Evolutionary conservation across 2,888 invertebrate species (phyloP).

Genomic region (Synergus itoensis): DNA sequence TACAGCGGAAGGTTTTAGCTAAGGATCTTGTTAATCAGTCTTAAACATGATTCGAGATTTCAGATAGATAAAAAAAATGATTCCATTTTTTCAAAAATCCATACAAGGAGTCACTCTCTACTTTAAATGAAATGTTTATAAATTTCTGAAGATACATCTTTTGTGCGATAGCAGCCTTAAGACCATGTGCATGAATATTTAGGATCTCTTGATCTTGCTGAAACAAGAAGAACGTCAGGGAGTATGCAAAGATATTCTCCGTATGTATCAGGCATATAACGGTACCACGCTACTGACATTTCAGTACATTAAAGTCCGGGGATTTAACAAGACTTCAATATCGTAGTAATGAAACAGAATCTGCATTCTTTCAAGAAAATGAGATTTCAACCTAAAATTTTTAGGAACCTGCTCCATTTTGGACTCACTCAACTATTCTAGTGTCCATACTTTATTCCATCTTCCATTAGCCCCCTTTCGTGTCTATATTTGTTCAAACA

Average conservation of each 20-base stretch:
- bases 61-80: not conserved
- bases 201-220: conserved; percentile 32
- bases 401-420: not conserved
- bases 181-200: conserved; percentile 35
- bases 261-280: conserved; percentile 15
- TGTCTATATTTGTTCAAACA: not conserved
- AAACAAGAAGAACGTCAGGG: conserved; percentile 31
- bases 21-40: conserved; percentile 11
- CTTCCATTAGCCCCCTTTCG: not conserved
- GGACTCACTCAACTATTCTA: not conserved
- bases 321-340: conserved; percentile 20
- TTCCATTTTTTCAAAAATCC: too few relatives aligned
- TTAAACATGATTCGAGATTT: conserved; percentile 7
- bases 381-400: not conserved
- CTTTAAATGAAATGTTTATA: not conserved
- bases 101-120: too few relatives aligned
- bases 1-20: conserved; percentile 26
- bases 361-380: not conserved
- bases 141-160: conserved; percentile 28
- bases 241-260: conserved; percentile 38
- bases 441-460: not conserved
- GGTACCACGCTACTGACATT: not conserved
- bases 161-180: conserved; percentile 6
- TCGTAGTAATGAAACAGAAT: not conserved
- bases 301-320: not conserved